phyloP scores from a whole-genome alignment of 2,113 vertebrate genomes.

The Sterrhoptilus dennistouni region DNA sequence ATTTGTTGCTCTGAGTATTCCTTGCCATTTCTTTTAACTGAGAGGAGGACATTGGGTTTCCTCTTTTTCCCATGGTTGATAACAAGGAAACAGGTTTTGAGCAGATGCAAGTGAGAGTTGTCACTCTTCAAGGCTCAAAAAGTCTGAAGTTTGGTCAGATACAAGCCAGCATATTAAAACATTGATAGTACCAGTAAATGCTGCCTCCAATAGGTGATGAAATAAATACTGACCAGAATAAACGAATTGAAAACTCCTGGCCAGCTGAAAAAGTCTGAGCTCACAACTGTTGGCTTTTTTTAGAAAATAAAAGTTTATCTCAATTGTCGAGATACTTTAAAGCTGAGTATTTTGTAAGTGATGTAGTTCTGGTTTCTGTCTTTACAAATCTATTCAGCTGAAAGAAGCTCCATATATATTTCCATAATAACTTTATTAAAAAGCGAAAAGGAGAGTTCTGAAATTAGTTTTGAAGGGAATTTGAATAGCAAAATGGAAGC shows the following conservation, averaged over 20 bases:
- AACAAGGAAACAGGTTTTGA: not conserved
- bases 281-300: not conserved
- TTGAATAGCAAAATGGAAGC: not conserved
- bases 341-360: not conserved
- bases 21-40: not conserved
- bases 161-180: not conserved
- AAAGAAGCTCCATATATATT: not conserved
- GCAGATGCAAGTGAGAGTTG: not conserved
- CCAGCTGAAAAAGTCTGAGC: not conserved
- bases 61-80: not conserved
- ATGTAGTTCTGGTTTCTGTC: not conserved
- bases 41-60: not conserved
- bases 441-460: not conserved
- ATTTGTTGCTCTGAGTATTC: not conserved
- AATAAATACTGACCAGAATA: not conserved
- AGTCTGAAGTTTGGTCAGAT: not conserved
- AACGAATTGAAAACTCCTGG: not conserved
- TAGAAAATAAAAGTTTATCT: not conserved
- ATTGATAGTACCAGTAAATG: not conserved
- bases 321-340: not conserved
- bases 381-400: not conserved
- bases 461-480: not conserved
- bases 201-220: not conserved
- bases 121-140: not conserved
- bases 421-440: not conserved